Evolutionary conservation across 2,797 vertebrate species (phyloP), one percentile per base, ranked within the genome.

Genomic region (Naso thynnoides): DNA sequence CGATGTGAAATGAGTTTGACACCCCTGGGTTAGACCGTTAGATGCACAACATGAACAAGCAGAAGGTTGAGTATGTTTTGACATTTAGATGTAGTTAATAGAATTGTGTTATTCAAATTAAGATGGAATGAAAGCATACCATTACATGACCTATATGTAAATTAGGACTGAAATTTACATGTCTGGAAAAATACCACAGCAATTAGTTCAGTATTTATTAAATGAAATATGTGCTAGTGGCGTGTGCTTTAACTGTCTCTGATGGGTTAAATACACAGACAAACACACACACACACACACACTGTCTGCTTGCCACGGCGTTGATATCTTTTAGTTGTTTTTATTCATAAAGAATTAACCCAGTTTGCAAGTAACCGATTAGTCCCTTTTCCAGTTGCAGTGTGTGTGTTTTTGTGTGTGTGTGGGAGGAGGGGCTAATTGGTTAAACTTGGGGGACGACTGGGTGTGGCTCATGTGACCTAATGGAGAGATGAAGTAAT

Each of bases 401-500:
- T 8, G 49, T 70, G 47, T 69, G 42, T 47, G 48, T 45, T 6
- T 8, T 45, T 70, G 47, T 69, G 42, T 47, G 48, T 45, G 48
- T 72, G 50, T 49, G 27, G 14, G 41, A n/a, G 24, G 33, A 24
- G 64, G 60, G 60, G 57, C 42, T 45, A 26, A 10, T 31, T 24
- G 38, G 67, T 78, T 78, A 71, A 79, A 79, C 45, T 70, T 86
- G 53, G 81, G 79, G 78, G 31, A 73, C 78, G 15, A 53, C 64
- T 78, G 80, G 78, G 88, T 85, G 86, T 82, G 78, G 75, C 67
- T 82, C 29, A 2, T 39, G 73, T 92, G 83, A 93, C 67, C 72
- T 88, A 89, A 91, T 91, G 81, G 79, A 85, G 71, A 85, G 82
- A 82, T 85, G 29, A 79, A 79, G 81, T 83, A 85, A 86, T 72